A percentile compares a stretch with the other conserved stretches of the same genome.
Conservation (phyloP, 2,113 vertebrate genomes). For the Xenopus borealis region DNA sequence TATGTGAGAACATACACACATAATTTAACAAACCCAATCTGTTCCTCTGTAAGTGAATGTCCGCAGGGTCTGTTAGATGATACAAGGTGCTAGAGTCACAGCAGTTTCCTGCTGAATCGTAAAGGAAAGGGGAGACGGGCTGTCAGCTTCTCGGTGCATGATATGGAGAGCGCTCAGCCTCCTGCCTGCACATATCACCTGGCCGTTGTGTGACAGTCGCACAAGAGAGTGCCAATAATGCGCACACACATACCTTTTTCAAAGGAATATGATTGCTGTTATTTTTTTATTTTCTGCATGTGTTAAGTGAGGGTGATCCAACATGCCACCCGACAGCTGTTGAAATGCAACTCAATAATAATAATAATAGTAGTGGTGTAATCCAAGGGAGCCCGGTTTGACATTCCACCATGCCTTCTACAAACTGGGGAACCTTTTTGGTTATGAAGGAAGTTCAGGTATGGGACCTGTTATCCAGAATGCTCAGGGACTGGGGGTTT, state of each 20-base stretch:
- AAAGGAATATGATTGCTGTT: background rate
- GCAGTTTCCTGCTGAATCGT: conserved; percentile 41
- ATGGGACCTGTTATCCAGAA: too few species aligned
- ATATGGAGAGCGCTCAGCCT: background rate
- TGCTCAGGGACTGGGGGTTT: too few species aligned
- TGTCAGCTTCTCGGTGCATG: background rate
- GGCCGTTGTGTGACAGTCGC: background rate
- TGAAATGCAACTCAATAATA: too few species aligned
- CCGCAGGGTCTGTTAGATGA: conserved; percentile 61
- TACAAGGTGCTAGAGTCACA: conserved; percentile 48
- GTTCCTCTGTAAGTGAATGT: conserved; percentile 63
- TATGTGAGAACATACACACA: conserved; percentile 68
- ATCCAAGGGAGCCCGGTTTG: too few species aligned
- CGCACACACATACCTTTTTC: background rate
- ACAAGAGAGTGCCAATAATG: background rate
- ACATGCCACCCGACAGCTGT: too few species aligned
- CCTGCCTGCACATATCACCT: background rate
- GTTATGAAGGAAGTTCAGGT: too few species aligned
- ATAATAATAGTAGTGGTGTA: too few species aligned
- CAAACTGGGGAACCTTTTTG: too few species aligned
- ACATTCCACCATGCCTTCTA: too few species aligned
- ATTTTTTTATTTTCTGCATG: too few species aligned
- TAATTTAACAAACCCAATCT: conserved; percentile 72
- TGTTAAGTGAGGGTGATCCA: too few species aligned
- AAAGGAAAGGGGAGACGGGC: conserved; percentile 26